Evolutionary conservation across 1,140 invertebrate genomes (phyloP).

Genomic region (Brachionus rotundiformis): DNA sequence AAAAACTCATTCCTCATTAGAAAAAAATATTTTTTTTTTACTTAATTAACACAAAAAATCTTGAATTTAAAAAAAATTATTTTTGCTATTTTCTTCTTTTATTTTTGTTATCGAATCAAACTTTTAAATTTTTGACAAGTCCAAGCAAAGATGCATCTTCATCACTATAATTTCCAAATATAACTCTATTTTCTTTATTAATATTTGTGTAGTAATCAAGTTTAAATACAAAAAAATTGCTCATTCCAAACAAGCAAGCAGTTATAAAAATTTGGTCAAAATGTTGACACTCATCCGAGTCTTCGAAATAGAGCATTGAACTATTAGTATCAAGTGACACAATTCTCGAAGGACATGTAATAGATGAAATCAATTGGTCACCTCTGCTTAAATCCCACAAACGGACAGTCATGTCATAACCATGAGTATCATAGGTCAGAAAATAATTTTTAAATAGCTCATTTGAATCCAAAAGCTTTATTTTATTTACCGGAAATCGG

Average conservation of each 20-base stretch:
- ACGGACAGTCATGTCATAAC: conserved; percentile 73
- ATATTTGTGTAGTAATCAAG: conserved; percentile 8
- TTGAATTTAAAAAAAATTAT: neutral
- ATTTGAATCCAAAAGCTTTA: conserved; percentile 9
- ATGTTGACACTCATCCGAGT: neutral
- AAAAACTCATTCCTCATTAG: neutral
- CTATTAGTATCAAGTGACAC: neutral
- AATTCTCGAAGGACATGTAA: conserved; percentile 34
- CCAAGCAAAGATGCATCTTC: neutral
- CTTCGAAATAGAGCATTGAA: neutral
- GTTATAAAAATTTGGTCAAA: neutral
- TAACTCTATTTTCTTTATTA: neutral
- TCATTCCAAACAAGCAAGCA: conserved; percentile 20
- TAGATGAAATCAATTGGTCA: conserved; percentile 56
- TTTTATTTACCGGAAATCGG: conserved; percentile 38
- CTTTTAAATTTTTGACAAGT: neutral
- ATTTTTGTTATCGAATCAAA: neutral
- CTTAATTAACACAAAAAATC: neutral
- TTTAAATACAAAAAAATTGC: neutral
- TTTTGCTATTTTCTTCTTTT: neutral
- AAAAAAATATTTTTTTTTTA: neutral
- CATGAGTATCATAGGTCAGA: conserved; percentile 72
- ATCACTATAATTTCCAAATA: neutral
- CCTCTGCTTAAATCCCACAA: conserved; percentile 77
- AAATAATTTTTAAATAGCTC: conserved; percentile 52